phyloP scores from a whole-genome alignment of 2,797 vertebrate genomes.

The Poecilia wingei region DNA sequence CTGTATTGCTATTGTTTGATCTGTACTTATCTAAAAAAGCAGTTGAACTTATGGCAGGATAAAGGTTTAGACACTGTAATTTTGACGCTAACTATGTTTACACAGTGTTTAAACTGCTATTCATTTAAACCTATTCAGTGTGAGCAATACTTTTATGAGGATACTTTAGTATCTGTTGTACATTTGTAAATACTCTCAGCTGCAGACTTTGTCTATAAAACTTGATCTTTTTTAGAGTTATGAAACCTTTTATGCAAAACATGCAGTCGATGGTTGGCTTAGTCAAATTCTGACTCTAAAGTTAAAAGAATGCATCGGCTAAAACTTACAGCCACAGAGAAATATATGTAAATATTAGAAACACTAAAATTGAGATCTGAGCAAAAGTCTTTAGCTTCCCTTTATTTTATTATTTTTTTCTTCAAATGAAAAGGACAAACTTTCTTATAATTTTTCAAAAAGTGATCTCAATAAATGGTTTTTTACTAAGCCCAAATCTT shows the following conservation, averaged over 20 bases:
- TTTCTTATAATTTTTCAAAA: neutral
- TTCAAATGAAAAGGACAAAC: neutral
- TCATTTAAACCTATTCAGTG: neutral
- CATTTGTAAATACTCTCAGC: neutral
- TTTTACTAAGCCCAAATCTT: neutral
- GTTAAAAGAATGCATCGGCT: neutral
- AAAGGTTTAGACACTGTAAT: neutral
- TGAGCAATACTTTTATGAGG: neutral
- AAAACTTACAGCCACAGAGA: neutral
- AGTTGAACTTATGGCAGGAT: neutral
- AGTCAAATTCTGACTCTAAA: slow-evolving; percentile 9
- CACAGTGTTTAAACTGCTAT: neutral
- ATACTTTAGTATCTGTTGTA: neutral
- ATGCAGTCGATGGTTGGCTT: neutral
- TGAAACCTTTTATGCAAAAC: neutral
- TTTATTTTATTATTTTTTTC: neutral
- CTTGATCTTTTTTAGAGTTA: neutral
- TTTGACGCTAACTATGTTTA: neutral
- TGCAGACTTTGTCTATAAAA: neutral
- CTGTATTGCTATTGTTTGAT: neutral
- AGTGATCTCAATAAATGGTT: neutral
- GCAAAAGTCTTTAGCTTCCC: neutral
- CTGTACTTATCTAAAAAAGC: neutral
- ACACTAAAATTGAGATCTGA: neutral
- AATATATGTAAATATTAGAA: neutral